These are phyloP conservation scores for Paramormyrops hopkinsi DNA, from an alignment of 2,797 vertebrate species.

Conservation along the genomic window DNA sequence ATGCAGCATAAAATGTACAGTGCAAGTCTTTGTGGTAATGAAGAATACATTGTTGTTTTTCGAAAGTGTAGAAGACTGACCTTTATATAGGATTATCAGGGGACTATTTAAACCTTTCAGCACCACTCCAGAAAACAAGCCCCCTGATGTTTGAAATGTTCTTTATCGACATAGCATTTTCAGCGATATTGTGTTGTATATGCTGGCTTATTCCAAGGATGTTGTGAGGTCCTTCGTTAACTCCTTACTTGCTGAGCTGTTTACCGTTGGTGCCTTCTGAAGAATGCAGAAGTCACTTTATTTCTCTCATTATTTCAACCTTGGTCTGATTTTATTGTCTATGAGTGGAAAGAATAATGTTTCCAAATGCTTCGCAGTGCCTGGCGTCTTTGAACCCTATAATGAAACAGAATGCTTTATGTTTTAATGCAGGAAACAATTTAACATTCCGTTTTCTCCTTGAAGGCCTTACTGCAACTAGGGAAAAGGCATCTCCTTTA, in stretches of 20 bases:
- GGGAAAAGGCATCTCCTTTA: conserved; percentile 51
- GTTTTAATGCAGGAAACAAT: conserved; percentile 67
- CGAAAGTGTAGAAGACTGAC: conserved; percentile 47
- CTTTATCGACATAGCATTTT: conserved; percentile 21
- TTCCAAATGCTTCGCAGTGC: conserved; percentile 35
- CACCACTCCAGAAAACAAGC: conserved; percentile 33
- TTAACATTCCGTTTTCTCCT: conserved; percentile 52
- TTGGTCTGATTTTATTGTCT: conserved; percentile 17
- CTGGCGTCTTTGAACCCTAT: conserved; percentile 56
- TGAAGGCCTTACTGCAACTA: conserved; percentile 35
- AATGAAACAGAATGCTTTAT: conserved; percentile 61
- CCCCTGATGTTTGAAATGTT: conserved; percentile 20
- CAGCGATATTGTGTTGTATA: conserved; percentile 10
- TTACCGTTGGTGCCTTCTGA: not conserved
- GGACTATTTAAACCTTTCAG: conserved; percentile 55
- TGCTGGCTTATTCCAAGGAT: not conserved
- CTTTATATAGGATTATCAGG: conserved; percentile 57
- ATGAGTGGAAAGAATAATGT: not conserved
- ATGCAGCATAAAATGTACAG: not conserved
- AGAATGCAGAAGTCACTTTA: not conserved
- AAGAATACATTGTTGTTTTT: conserved; percentile 25
- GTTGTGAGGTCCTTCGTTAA: not conserved
- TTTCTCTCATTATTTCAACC: conserved; percentile 21
- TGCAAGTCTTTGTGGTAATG: not conserved
- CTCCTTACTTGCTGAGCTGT: not conserved